Conservation (phyloP, 2,797 vertebrate species). For the Melanotaenia trifasciata region DNA sequence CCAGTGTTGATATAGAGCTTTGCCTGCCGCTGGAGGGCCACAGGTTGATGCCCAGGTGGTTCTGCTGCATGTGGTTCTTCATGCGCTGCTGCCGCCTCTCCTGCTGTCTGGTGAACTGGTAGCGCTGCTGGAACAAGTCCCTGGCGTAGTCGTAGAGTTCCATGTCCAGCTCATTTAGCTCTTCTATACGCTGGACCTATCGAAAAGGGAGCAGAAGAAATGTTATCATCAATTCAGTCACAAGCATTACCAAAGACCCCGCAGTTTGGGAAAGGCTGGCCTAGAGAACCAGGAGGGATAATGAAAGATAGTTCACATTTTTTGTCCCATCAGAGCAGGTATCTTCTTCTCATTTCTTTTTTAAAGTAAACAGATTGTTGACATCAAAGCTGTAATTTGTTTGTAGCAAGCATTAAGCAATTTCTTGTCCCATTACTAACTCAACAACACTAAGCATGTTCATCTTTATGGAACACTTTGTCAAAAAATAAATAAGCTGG, state of each 20-base stretch:
- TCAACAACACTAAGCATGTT: neutral
- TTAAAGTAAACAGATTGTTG: neutral
- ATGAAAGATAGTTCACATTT: neutral
- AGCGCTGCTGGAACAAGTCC: constrained; percentile 98
- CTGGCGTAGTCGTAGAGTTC: constrained; percentile 97
- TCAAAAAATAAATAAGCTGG: neutral
- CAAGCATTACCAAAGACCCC: no score
- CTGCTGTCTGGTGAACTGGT: constrained; percentile 94
- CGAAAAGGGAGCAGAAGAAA: neutral
- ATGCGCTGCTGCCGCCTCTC: constrained; percentile 94
- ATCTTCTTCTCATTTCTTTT: neutral
- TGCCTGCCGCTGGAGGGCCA: constrained; percentile 78
- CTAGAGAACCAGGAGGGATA: neutral
- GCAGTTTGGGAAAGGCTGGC: no score
- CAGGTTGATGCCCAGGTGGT: constrained; percentile 81
- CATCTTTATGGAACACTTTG: neutral
- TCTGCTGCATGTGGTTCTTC: constrained; percentile 88
- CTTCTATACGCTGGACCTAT: constrained; percentile 91
- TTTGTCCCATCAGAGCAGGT: neutral
- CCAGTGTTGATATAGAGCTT: constrained; percentile 69
- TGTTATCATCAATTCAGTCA: neutral
- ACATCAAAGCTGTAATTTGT: neutral
- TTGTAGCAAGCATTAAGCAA: neutral
- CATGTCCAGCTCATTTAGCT: constrained; percentile 97
- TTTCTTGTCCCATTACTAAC: neutral